A percentile compares a stretch with the other conserved stretches of the same genome.
phyloP scores from a whole-genome alignment of 2,888 invertebrate species.

The Aproaerema taeniolella region DNA sequence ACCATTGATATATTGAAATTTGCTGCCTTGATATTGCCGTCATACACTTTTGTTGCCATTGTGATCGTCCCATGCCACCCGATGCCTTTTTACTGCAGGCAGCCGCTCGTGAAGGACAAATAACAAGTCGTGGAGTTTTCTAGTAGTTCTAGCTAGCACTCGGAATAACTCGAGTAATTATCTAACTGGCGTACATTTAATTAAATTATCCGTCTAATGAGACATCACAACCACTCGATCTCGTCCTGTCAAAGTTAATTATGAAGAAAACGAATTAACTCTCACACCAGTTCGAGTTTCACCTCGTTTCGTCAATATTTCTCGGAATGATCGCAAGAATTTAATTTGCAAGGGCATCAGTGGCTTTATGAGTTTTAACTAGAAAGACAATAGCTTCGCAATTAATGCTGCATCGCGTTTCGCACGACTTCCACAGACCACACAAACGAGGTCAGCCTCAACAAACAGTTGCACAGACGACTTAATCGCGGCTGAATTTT shows the following conservation, averaged over 20 bases:
- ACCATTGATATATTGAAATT: slow-evolving; percentile 23
- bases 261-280: neutral
- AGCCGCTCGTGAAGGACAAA: slow-evolving; percentile 42
- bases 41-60: neutral
- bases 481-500: slow-evolving; percentile 26
- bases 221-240: neutral
- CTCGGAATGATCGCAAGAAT: neutral
- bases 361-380: neutral
- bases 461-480: slow-evolving; percentile 25
- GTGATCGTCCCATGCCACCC: slow-evolving; percentile 29
- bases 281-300: neutral
- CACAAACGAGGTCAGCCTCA: slow-evolving; percentile 50
- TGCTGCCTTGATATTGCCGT: slow-evolving; percentile 23
- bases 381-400: slow-evolving; percentile 36
- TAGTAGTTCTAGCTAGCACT: neutral
- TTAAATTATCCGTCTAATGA: neutral
- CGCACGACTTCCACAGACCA: slow-evolving; percentile 44
- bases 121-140: slow-evolving; percentile 10
- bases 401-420: slow-evolving; percentile 62
- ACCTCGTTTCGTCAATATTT: neutral
- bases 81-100: slow-evolving; percentile 31
- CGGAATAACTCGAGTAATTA: slow-evolving; percentile 1
- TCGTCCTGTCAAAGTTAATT: neutral
- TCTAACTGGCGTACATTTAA: neutral
- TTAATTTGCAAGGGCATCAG: slow-evolving; percentile 1